Conservation (phyloP, 2,797 vertebrate genomes). For the Denticeps clupeoides region DNA sequence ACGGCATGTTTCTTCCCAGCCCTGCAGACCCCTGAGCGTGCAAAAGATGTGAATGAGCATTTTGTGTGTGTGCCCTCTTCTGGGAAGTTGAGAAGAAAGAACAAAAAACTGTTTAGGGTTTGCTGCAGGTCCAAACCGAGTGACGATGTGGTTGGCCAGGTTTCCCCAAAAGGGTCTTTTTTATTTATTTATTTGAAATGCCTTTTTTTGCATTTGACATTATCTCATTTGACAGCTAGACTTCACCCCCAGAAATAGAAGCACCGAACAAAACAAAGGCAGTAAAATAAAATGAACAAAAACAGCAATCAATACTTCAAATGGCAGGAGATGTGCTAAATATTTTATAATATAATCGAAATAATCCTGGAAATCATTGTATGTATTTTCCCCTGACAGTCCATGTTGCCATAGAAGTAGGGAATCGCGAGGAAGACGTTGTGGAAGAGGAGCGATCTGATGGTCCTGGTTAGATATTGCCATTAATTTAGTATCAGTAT, state of each 20-base stretch:
- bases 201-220: too few species aligned
- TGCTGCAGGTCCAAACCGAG: constrained; percentile 1
- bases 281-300: too few species aligned
- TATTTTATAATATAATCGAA: too few species aligned
- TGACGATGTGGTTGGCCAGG: too few species aligned
- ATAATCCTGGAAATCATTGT: neutral
- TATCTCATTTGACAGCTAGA: too few species aligned
- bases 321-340: too few species aligned
- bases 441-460: constrained; percentile 59
- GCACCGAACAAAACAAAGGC: too few species aligned
- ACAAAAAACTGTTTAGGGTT: neutral
- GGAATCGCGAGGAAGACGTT: constrained; percentile 56
- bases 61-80: constrained; percentile 5
- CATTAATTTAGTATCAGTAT: too few species aligned
- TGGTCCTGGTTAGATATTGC: constrained; percentile 65
- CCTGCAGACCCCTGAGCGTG: neutral
- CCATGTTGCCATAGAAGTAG: constrained; percentile 53
- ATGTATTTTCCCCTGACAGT: constrained; percentile 27
- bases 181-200: too few species aligned
- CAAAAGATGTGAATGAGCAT: constrained; percentile 11
- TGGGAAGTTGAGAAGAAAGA: constrained; percentile 5
- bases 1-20: neutral
- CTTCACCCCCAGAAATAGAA: too few species aligned
- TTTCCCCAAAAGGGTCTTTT: too few species aligned
- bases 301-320: too few species aligned